Evolutionary conservation across 1,140 invertebrate species (phyloP).

Genomic region (Macrobrachium rosenbergii): DNA sequence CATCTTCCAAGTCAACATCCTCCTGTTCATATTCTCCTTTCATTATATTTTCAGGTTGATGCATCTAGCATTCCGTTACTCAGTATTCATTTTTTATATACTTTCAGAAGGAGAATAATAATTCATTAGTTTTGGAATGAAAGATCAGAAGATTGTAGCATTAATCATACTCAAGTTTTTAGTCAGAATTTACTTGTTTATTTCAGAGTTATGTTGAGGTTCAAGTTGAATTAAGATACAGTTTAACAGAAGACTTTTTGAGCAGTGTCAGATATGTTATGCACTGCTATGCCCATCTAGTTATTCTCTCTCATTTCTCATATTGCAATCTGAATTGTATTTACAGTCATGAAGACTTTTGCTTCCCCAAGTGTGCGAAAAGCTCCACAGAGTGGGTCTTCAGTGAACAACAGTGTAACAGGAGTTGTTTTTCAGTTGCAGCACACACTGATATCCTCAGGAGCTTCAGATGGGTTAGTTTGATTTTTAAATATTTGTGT

Average conservation of each 20-base stretch:
- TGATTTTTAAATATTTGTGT: background rate
- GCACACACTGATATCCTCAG: slow-evolving; percentile 82
- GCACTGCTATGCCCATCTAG: background rate
- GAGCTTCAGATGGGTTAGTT: slow-evolving; percentile 79
- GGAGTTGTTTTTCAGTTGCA: slow-evolving; percentile 85
- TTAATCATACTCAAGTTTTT: too few relatives aligned
- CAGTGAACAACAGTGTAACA: slow-evolving; percentile 78
- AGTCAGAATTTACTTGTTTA: background rate
- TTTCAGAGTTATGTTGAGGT: too few relatives aligned
- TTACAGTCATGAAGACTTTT: slow-evolving; percentile 15
- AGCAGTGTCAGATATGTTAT: background rate
- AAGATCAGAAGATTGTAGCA: too few relatives aligned
- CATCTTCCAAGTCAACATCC: too few relatives aligned
- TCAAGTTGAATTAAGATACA: too few relatives aligned
- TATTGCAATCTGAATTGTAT: background rate
- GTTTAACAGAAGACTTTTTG: too few relatives aligned
- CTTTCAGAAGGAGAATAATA: too few relatives aligned
- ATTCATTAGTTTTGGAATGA: too few relatives aligned
- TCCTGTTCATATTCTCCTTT: too few relatives aligned
- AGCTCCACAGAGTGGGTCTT: slow-evolving; percentile 12
- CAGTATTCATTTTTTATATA: too few relatives aligned
- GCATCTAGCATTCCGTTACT: too few relatives aligned
- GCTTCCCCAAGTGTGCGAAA: slow-evolving; percentile 43
- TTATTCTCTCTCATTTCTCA: background rate
- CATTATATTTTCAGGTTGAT: too few relatives aligned